Conservation (phyloP, 1,140 invertebrate genomes). For the Reticulitermes speratus region DNA sequence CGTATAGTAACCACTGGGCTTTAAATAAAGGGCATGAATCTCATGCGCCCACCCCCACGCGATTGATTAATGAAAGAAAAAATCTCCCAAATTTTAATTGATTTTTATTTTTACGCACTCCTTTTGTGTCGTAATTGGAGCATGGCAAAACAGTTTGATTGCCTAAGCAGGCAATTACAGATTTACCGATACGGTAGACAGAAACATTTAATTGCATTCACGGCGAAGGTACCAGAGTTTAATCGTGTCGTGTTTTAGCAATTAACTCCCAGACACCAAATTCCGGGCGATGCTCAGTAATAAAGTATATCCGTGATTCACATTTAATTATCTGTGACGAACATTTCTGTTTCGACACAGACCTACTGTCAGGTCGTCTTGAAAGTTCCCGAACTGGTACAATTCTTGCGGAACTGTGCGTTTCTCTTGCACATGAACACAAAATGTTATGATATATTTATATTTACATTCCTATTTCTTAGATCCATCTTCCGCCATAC, state of each 20-base stretch:
- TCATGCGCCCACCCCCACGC: no score
- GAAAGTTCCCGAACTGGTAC: no score
- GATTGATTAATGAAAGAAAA: neutral
- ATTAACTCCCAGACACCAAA: neutral
- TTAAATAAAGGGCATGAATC: no score
- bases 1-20: no score
- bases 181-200: neutral
- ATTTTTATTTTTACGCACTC: neutral
- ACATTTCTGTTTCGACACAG: no score
- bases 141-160: neutral
- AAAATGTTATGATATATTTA: no score
- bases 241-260: neutral
- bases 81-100: neutral
- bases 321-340: neutral
- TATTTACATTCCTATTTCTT: no score
- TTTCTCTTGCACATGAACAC: no score
- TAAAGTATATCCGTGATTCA: neutral
- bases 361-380: no score
- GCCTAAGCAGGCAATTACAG: neutral
- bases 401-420: no score
- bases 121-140: neutral
- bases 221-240: neutral
- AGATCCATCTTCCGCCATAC: no score
- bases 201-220: neutral
- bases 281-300: neutral